Base-by-base conservation (phyloP, 2,113 vertebrate genomes). In the Alectura lathami region DNA sequence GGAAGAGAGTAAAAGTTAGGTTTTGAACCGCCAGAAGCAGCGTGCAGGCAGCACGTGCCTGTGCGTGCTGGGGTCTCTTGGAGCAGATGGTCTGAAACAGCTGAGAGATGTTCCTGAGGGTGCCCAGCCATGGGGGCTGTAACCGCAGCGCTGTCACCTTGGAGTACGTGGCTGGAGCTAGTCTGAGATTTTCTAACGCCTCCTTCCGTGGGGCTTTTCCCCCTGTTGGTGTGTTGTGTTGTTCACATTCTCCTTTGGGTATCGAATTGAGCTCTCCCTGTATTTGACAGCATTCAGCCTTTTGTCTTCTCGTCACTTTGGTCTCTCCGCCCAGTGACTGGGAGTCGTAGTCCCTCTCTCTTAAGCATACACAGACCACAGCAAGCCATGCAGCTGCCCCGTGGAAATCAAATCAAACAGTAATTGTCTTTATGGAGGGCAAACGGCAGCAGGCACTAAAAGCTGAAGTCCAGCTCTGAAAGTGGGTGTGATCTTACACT, bases 181-280 rank as follows among this genome's bases (percentile, higher is more conserved):
- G 22, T 45, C 67, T 75, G 63, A 26, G 62, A 7, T 8, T 60
- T 59, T 27, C n/a, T 70, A 72, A 6, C 21, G 22, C 27, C 56
- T 64, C 18, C 21, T 84, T 72, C 51, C 14, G 1, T 4, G 1
- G 1, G 11, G 17, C 6, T 10, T 91, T 82, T 76, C 32, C 53
- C 3, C 5, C 69, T 2, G 1, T 2, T 66, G 9, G 3, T 47
- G 0, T 1, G 2, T 82, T 47, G 81, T 29, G n/a, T 38, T 56
- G 34, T 79, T 92, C 60, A 5, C 4, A 0, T 13, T 82, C 38
- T 59, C 11, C 43, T 67, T 47, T 51, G 60, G 26, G 3, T 91
- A 0, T 29, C 42, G 60, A 84, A n/a, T n/a, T n/a, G n/a, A n/a
- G n/a, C n/a, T n/a, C n/a, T n/a, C n/a, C n/a, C n/a, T n/a, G n/a